Conservation (phyloP, 2,888 invertebrate genomes). For the Cephus sareptanus region DNA sequence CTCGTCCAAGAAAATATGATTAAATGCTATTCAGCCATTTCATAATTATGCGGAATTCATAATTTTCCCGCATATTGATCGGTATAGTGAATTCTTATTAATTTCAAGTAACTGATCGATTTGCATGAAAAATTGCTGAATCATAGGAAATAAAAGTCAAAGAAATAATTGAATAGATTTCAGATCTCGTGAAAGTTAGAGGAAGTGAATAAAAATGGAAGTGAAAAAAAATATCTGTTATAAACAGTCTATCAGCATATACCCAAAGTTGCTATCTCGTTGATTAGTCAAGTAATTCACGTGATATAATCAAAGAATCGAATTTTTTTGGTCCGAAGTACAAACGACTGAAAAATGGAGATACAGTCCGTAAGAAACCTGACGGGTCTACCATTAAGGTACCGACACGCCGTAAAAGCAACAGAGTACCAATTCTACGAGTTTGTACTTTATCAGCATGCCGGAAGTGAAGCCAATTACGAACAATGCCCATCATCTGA, state of each 20-base stretch:
- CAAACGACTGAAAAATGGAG: background rate
- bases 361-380: background rate
- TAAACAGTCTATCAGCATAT: background rate
- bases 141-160: background rate
- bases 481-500: background rate
- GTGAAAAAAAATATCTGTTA: background rate
- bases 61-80: background rate
- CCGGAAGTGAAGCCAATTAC: conserved; percentile 1
- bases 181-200: background rate
- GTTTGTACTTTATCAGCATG: background rate
- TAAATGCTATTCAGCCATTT: background rate
- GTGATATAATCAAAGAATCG: background rate
- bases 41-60: no score
- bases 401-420: background rate
- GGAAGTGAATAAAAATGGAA: background rate
- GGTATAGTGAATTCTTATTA: background rate
- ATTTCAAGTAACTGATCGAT: no score
- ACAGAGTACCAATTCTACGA: background rate
- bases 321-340: background rate
- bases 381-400: background rate
- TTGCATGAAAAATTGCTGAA: background rate
- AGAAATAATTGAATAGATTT: background rate
- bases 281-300: background rate
- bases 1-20: background rate
- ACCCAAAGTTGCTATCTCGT: background rate